Conservation (phyloP, 2,113 vertebrate genomes). For the Dinomys branickii region DNA sequence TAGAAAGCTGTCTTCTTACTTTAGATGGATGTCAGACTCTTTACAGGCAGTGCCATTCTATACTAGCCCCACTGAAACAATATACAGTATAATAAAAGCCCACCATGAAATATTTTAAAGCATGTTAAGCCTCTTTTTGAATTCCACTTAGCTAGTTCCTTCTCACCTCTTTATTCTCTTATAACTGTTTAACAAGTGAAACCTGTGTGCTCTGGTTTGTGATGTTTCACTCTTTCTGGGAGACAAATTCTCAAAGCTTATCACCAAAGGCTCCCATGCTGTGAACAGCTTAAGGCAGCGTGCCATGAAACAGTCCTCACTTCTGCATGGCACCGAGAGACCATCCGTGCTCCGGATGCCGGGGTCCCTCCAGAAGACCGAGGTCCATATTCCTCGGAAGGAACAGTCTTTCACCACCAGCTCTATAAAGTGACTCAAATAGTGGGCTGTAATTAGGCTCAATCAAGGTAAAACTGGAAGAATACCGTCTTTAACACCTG, state of each 20-base stretch:
- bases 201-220: background rate
- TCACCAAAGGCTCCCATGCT: background rate
- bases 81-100: background rate
- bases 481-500: background rate
- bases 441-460: background rate
- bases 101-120: background rate
- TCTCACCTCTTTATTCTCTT: fast-evolving
- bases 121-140: background rate
- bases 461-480: constrained; percentile 12
- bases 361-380: background rate
- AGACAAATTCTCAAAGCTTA: constrained; percentile 18
- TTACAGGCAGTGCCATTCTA: background rate
- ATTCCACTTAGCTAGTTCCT: background rate
- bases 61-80: background rate
- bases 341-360: constrained; percentile 11
- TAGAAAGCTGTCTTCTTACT: background rate
- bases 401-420: constrained; percentile 24
- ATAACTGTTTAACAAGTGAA: background rate
- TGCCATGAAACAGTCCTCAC: background rate
- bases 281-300: constrained; percentile 20
- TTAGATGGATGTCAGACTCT: background rate
- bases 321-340: constrained; percentile 34
- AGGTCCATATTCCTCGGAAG: background rate
- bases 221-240: background rate
- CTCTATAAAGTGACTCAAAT: constrained; percentile 38